Base-by-base conservation (phyloP, 1,140 invertebrate genomes). In the Tenebrio molitor region DNA sequence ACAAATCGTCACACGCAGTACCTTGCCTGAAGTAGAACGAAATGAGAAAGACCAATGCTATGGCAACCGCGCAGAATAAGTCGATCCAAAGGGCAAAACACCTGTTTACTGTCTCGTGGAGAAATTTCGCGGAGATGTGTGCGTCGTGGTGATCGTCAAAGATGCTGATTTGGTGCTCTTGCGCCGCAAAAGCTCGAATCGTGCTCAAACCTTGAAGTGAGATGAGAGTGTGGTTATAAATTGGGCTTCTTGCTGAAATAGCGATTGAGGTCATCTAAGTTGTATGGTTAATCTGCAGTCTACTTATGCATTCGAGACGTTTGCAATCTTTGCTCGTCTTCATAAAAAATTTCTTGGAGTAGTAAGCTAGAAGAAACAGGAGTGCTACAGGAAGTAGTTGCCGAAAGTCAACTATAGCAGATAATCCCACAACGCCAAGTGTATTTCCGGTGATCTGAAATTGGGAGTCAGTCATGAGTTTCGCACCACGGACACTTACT, bases 71-170 rank as follows among this genome's bases (percentile, higher is more conserved):
- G 80, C 91, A 93, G 17, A 94, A 86, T 76, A 91, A 87, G 81
- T 96, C 93, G 39, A 95, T 80, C 86, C 92, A 91, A 73, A 94
- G 90, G 1, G 92, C 93, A 77, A 95, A 92, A 19, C 88, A 88
- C 66, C 88, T 84, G n/a, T 86, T 88, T 7, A 88, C 87, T 3
- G 88, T 85, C 41, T 90, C 86, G 75, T 90, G 91, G 75, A 90
- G 80, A 74, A 87, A 89, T 86, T 88, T 91, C 42, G 89, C 89
- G 8, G 89, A 88, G 70, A 89, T 91, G 77, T 92, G 91, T 34
- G 88, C 74, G 79, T 92, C 89, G 88, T 96, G 91, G 79, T 91
- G 88, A 72, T 88, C 89, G 77, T 95, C 92, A 77, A 95, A 95
- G 83, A 95, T 91, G 23, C 90, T 83, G 74, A 92, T 91, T 6